phyloP scores from a whole-genome alignment of 2,888 invertebrate genomes.

The Phragmatobia fuliginosa region DNA sequence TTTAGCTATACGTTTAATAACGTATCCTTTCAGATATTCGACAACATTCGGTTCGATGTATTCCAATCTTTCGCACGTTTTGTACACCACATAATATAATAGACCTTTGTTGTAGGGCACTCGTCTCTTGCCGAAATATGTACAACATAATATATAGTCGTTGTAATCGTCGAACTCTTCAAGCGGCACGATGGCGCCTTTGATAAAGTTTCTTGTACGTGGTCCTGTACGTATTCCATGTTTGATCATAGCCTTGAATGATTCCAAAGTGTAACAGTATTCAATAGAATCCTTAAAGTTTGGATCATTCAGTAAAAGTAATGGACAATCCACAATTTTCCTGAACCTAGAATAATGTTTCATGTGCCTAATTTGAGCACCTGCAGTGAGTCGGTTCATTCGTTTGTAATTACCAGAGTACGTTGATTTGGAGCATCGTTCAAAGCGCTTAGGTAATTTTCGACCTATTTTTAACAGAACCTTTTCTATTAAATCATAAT shows the following conservation, averaged over 20 bases:
- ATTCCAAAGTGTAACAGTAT: conserved; percentile 15
- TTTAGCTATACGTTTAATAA: conserved; percentile 12
- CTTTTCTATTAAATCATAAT: conserved; percentile 10
- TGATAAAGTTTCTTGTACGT: conserved; percentile 9
- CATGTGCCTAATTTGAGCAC: neutral
- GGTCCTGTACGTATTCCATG: conserved; percentile 10
- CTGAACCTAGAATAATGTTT: conserved; percentile 5
- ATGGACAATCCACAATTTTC: conserved; percentile 4
- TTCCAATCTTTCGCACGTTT: conserved; percentile 15
- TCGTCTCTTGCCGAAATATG: conserved; percentile 10
- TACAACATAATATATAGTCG: conserved; percentile 12
- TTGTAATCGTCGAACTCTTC: conserved; percentile 18
- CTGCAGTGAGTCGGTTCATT: neutral
- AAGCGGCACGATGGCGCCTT: conserved; percentile 13
- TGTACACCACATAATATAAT: conserved; percentile 13
- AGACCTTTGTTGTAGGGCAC: conserved; percentile 11
- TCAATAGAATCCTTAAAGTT: conserved; percentile 32
- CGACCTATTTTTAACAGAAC: conserved; percentile 8
- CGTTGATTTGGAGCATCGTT: neutral
- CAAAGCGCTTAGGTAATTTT: neutral
- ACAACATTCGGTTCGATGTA: conserved; percentile 12
- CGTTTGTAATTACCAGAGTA: neutral
- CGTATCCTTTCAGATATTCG: conserved; percentile 12
- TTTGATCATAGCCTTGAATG: conserved; percentile 10
- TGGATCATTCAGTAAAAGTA: conserved; percentile 6